Conservation (phyloP, 2,113 vertebrate genomes). For the Ophthalmolycus amberensis region DNA sequence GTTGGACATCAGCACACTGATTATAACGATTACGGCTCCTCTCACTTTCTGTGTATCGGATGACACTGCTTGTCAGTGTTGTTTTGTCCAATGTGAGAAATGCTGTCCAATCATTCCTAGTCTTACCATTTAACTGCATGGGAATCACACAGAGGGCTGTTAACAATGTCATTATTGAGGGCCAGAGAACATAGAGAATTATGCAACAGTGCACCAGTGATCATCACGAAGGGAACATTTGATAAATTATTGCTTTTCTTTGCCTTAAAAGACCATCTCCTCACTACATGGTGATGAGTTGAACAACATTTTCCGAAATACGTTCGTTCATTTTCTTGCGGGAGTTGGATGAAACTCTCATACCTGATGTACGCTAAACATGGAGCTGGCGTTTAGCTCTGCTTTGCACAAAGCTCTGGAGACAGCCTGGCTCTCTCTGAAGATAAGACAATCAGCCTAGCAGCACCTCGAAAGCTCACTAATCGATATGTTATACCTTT, state of each 20-base stretch:
- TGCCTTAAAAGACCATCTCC: background rate
- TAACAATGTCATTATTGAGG: background rate
- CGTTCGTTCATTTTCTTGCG: background rate
- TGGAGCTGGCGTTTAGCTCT: no score
- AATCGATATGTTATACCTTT: no score
- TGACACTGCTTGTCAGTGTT: slow-evolving; percentile 2
- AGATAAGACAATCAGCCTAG: no score
- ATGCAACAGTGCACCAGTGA: background rate
- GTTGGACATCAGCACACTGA: slow-evolving; percentile 19
- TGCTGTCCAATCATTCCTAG: background rate
- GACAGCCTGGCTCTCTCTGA: no score
- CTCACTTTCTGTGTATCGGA: slow-evolving; percentile 17
- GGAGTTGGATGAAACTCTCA: background rate
- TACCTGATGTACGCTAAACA: background rate
- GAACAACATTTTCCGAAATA: background rate
- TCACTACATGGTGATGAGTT: background rate
- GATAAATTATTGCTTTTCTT: background rate
- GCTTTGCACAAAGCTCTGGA: no score
- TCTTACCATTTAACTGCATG: slow-evolving; percentile 2
- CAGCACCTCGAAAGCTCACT: no score
- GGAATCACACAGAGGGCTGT: background rate
- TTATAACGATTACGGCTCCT: slow-evolving; percentile 31
- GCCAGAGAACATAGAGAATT: background rate
- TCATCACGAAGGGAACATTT: no score
- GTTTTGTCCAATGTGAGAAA: slow-evolving; percentile 13